Conservation (phyloP, 2,797 vertebrate species). For the Rhabdomys pumilio region DNA sequence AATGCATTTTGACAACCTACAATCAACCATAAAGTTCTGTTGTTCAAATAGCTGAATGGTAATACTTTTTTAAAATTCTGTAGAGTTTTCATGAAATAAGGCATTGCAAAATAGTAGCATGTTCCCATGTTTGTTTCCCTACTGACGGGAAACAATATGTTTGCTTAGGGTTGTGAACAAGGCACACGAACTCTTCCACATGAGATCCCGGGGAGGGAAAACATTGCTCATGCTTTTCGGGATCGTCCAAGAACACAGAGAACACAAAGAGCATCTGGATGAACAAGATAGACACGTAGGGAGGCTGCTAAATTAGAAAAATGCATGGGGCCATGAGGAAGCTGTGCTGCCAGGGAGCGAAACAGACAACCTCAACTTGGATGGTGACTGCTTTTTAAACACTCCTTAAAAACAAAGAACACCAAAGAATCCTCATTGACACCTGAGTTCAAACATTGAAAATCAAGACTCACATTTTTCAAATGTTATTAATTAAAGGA, state of each 20-base stretch:
- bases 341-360: conserved; percentile 4
- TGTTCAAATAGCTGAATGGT: neutral
- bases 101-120: neutral
- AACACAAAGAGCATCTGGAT: neutral
- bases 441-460: neutral
- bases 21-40: neutral
- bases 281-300: neutral
- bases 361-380: neutral
- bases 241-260: neutral
- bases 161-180: neutral
- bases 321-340: conserved; percentile 2
- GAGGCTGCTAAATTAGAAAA: conserved; percentile 56
- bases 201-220: neutral
- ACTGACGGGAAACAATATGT: neutral
- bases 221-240: neutral
- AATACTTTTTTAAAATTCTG: neutral
- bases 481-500: conserved; percentile 37
- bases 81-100: neutral
- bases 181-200: neutral
- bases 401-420: neutral
- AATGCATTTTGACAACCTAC: neutral
- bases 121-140: neutral
- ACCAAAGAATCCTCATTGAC: conserved; percentile 1
- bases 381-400: conserved; percentile 32
- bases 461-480: conserved; percentile 39